Conservation (phyloP, 2,888 invertebrate genomes). For the Clivina fossor region DNA sequence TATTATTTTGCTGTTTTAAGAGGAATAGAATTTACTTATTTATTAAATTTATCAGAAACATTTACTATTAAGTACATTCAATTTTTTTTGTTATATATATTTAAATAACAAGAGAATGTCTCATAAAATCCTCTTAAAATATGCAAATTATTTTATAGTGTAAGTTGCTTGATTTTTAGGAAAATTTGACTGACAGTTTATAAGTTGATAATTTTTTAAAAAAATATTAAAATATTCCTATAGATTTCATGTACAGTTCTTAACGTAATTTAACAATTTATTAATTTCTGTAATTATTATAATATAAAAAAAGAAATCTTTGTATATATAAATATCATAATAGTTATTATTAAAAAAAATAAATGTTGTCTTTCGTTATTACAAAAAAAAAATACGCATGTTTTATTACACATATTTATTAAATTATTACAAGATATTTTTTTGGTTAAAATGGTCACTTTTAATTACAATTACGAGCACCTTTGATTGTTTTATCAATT, state of each 20-base stretch:
- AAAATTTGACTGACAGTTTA: background rate
- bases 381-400: no score
- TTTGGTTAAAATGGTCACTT: no score
- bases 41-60: background rate
- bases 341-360: conserved; percentile 46
- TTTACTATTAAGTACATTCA: background rate
- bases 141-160: background rate
- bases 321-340: conserved; percentile 46
- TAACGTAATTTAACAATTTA: no score
- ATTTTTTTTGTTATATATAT: background rate
- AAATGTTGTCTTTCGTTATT: conserved; percentile 49
- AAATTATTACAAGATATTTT: no score
- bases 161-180: background rate
- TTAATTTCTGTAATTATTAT: conserved; percentile 27
- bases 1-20: background rate
- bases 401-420: no score
- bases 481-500: no score
- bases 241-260: background rate
- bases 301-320: conserved; percentile 39
- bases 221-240: background rate
- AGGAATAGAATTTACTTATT: background rate
- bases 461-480: no score
- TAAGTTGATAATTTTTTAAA: background rate
- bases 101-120: background rate
- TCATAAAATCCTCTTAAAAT: background rate